A percentile compares a stretch with the other conserved stretches of the same genome.
Conservation (phyloP, 2,888 invertebrate species). For the Drosophila colorata region DNA sequence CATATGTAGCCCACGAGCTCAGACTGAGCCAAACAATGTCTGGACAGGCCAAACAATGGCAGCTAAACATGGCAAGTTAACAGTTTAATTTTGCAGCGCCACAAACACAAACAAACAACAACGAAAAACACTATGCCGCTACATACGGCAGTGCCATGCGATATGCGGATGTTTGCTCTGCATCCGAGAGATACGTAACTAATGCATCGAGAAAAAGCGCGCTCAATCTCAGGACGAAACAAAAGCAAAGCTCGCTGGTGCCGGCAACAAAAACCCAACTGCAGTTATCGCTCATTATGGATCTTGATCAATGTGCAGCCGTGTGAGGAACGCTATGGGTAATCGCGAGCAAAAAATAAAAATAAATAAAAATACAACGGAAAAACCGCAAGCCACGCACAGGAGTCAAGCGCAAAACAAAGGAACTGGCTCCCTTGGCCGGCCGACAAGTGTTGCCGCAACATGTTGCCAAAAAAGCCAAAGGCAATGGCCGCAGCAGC, state of each 20-base stretch:
- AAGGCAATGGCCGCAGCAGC: slow-evolving; percentile 42
- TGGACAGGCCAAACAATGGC: slow-evolving; percentile 75
- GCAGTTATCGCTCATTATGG: slow-evolving; percentile 81
- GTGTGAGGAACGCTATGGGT: slow-evolving; percentile 39
- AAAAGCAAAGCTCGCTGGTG: slow-evolving; percentile 55
- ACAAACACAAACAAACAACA: slow-evolving; percentile 44
- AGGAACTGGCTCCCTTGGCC: slow-evolving; percentile 37
- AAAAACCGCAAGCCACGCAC: slow-evolving; percentile 50
- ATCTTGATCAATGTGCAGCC: slow-evolving; percentile 71
- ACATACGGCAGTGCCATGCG: slow-evolving; percentile 42
- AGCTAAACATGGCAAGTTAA: slow-evolving; percentile 83
- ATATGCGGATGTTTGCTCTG: slow-evolving; percentile 67
- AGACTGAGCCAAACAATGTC: slow-evolving; percentile 58
- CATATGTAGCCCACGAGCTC: slow-evolving; percentile 74
- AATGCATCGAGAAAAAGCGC: slow-evolving; percentile 54
- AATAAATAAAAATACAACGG: not conserved
- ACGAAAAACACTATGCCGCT: slow-evolving; percentile 67
- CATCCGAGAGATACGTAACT: slow-evolving; percentile 68
- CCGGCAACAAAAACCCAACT: slow-evolving; percentile 41
- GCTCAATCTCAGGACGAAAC: slow-evolving; percentile 78
- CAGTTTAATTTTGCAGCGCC: slow-evolving; percentile 74
- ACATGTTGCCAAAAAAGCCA: slow-evolving; percentile 53
- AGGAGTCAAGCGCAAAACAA: slow-evolving; percentile 47
- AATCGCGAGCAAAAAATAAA: slow-evolving; percentile 2
- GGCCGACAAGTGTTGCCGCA: slow-evolving; percentile 70